phyloP scores from a whole-genome alignment of 2,797 vertebrate genomes.

The Microcaecilia unicolor region DNA sequence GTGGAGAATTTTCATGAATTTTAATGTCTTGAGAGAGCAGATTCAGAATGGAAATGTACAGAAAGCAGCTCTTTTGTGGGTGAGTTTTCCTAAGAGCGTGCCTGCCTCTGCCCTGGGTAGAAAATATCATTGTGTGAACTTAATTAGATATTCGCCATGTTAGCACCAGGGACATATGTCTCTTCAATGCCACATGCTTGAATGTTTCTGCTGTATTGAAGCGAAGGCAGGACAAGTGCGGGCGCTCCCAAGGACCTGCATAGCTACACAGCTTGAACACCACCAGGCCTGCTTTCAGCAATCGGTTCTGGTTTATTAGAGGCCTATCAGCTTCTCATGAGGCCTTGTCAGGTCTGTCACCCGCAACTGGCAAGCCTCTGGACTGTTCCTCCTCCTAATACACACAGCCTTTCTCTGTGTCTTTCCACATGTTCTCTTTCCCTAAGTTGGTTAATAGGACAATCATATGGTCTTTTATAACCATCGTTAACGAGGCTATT shows the following conservation, averaged over 20 bases:
- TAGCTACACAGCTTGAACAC: constrained; percentile 75
- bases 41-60: constrained; percentile 33
- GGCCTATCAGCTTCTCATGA: constrained; percentile 97
- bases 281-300: constrained; percentile 62
- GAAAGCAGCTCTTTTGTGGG: constrained; percentile 9
- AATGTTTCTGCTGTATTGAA: constrained; percentile 32
- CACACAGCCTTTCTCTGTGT: too few species aligned
- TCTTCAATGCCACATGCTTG: constrained; percentile 44
- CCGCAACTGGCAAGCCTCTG: constrained; percentile 40
- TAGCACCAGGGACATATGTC: constrained; percentile 62
- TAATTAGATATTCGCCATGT: constrained; percentile 57
- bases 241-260: constrained; percentile 79
- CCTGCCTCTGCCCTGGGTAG: constrained; percentile 47
- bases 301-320: constrained; percentile 99
- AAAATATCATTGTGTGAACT: constrained; percentile 46
- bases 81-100: constrained; percentile 40
- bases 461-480: too few species aligned
- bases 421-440: too few species aligned
- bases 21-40: constrained; percentile 43
- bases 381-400: too few species aligned
- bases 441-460: too few species aligned
- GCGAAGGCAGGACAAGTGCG: constrained; percentile 60
- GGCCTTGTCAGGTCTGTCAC: constrained; percentile 39
- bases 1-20: constrained; percentile 22
- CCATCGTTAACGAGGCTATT: too few species aligned